Conservation (phyloP, 2,888 invertebrate species). For the Yponomeuta malinellus region DNA sequence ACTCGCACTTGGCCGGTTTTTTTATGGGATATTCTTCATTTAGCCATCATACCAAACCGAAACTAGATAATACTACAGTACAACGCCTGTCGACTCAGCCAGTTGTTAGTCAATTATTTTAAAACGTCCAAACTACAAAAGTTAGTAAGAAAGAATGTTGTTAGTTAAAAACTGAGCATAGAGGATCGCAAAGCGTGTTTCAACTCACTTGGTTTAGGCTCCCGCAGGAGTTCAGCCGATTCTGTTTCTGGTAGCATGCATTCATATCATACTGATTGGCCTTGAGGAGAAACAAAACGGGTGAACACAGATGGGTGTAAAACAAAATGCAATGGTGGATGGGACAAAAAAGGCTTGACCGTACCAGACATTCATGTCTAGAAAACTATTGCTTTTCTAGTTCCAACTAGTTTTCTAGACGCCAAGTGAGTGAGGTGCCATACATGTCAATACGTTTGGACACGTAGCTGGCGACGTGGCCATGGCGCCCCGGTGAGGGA, state of each 20-base stretch:
- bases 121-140: too few species aligned
- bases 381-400: background rate
- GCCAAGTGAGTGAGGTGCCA: too few species aligned
- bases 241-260: slow-evolving; percentile 40
- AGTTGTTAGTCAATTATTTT: too few species aligned
- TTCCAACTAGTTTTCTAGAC: too few species aligned
- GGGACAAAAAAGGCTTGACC: background rate
- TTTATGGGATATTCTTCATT: too few species aligned
- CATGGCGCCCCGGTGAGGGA: too few species aligned
- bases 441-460: too few species aligned
- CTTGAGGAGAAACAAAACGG: slow-evolving; percentile 37
- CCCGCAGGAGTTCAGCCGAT: slow-evolving; percentile 56
- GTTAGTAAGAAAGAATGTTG: background rate
- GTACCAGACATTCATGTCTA: background rate
- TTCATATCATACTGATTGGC: slow-evolving; percentile 62
- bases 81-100: too few species aligned
- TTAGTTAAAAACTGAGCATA: background rate
- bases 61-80: too few species aligned
- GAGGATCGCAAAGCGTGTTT: slow-evolving; percentile 20
- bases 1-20: too few species aligned
- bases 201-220: slow-evolving; percentile 45
- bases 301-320: slow-evolving; percentile 17
- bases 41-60: too few species aligned
- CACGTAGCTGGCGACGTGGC: too few species aligned
- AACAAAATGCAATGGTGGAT: slow-evolving; percentile 23